phyloP scores from a whole-genome alignment of 2,797 vertebrate genomes.

The Naso thynnoides region DNA sequence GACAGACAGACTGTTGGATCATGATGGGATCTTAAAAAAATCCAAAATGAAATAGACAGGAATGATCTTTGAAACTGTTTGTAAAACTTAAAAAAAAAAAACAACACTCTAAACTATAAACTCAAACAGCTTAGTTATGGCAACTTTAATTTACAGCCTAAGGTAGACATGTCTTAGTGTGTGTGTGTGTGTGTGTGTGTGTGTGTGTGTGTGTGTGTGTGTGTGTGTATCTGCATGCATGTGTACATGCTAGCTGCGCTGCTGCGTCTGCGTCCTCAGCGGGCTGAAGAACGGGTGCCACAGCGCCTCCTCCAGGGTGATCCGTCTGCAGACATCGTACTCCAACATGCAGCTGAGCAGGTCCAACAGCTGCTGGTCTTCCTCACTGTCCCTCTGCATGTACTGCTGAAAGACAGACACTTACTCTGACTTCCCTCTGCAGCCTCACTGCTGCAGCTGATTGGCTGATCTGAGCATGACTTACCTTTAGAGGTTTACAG shows the following conservation, averaged over 20 bases:
- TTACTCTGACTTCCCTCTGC: neutral
- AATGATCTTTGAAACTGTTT: conserved; percentile 45
- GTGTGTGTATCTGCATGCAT: conserved; percentile 20
- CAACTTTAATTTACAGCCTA: neutral
- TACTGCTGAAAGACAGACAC: conserved; percentile 76
- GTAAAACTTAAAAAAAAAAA: neutral
- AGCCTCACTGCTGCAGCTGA: neutral
- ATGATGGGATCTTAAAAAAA: neutral
- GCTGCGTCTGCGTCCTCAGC: conserved; percentile 59
- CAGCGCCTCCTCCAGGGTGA: conserved; percentile 89
- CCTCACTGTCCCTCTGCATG: conserved; percentile 82
- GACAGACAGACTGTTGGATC: neutral
- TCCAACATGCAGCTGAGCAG: conserved; percentile 90
- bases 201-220: conserved; percentile 26
- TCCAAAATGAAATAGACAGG: conserved; percentile 28
- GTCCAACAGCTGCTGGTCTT: conserved; percentile 88
- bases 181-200: neutral
- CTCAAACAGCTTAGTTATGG: neutral
- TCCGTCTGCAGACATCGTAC: conserved; percentile 86
- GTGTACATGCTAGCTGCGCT: conserved; percentile 53
- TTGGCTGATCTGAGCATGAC: neutral
- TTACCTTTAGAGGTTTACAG: conserved; percentile 89
- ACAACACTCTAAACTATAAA: neutral
- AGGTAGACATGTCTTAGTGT: conserved; percentile 50
- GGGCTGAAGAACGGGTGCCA: conserved; percentile 89